Conservation (phyloP, 2,797 vertebrate species). For the Toxotes lorentzi region DNA sequence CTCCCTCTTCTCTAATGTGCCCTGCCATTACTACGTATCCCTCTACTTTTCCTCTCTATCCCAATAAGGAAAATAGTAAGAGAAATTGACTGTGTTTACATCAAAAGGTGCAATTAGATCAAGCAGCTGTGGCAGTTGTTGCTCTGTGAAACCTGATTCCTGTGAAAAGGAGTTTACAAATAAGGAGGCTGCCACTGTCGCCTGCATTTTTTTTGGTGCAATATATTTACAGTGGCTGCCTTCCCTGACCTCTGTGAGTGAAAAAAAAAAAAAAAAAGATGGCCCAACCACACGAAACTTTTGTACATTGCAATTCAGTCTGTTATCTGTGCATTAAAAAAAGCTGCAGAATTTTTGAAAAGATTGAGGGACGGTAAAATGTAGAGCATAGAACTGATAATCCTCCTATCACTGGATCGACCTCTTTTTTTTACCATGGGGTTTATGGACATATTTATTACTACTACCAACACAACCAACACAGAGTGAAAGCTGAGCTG, state of each 20-base stretch:
- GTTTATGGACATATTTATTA: slow-evolving; percentile 63
- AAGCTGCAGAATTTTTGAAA: slow-evolving; percentile 24
- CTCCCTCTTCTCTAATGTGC: not conserved
- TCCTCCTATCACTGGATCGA: slow-evolving; percentile 48
- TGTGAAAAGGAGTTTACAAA: not conserved
- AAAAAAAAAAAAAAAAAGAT: slow-evolving; percentile 16
- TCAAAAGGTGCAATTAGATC: slow-evolving; percentile 26
- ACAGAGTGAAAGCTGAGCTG: slow-evolving; percentile 57
- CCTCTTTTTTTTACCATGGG: slow-evolving; percentile 15
- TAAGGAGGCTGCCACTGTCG: not conserved
- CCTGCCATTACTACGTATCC: not conserved
- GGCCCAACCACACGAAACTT: slow-evolving; percentile 1
- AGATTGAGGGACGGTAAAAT: slow-evolving; percentile 27
- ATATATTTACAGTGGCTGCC: not conserved
- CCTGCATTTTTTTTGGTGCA: not conserved
- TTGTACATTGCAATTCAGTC: not conserved
- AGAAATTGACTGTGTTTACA: slow-evolving; percentile 6
- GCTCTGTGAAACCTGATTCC: slow-evolving; percentile 4
- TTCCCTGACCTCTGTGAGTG: slow-evolving; percentile 10
- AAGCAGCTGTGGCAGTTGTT: slow-evolving; percentile 6
- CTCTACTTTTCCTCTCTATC: slow-evolving; percentile 33
- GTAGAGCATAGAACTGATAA: slow-evolving; percentile 43
- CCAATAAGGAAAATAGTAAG: not conserved
- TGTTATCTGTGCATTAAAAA: slow-evolving; percentile 11
- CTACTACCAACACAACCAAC: slow-evolving; percentile 50